Base-by-base conservation (phyloP, 2,113 vertebrate species). In the Orcinus orca region DNA sequence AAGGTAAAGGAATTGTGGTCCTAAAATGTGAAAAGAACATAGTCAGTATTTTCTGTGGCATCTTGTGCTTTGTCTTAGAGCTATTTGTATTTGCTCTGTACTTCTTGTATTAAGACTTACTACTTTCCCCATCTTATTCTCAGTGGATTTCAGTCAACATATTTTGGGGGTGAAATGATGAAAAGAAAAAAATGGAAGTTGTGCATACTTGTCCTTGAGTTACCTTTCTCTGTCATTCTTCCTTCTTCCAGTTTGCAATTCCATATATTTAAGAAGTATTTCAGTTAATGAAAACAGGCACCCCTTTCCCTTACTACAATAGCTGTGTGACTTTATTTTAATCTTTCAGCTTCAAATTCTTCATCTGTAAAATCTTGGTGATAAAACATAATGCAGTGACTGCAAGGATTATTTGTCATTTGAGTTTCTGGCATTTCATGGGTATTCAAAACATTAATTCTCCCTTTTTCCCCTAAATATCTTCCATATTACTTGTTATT, bases 291-390 rank as follows among this genome's bases (percentile, higher is more conserved):
- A 7, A 92, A 92, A 50, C 58, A 63, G n/a, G 58, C 33, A 33
- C 21, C 25, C 36, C 15, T 38, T 93, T 71, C 8, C 29, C 26
- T 77, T 76, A 58, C 36, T 62, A 8, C 55, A 21, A 58, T 58
- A 63, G 36, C 77, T 77, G 6, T 20, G n/a, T 90, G 53, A 89
- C 33, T 70, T 63, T 67, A 10, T 93, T 90, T 96, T 73, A 36
- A 83, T 67, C 47, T 88, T 70, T 71, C 44, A 76, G 60, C 12
- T 71, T 67, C 55, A 90, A 33, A 92, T 79, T 70, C 38, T 74
- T 88, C 55, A 77, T 47, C 81, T 74, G 6, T 95, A 88, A 95
- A 90, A 83, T 87, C 70, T 83, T 93, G 10, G 13, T 68, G 55
- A 74, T 73, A 65, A 82, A 90, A 50, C 55, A 88, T 74, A 80